Conservation (phyloP, 1,140 invertebrate genomes). For the Pissodes strobi region DNA sequence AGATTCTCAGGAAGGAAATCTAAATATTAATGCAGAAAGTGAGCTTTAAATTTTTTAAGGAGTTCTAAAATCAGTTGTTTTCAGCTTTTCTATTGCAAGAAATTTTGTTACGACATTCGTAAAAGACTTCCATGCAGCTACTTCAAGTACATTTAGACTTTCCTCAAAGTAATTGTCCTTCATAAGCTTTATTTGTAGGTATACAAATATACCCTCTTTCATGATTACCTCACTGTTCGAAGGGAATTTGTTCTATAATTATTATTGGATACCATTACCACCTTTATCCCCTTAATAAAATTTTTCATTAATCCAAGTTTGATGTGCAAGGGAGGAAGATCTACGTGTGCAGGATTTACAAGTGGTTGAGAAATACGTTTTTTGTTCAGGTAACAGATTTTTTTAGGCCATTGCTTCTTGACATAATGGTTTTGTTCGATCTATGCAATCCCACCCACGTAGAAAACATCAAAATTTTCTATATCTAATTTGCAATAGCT, state of each 20-base stretch:
- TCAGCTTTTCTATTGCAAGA: not conserved
- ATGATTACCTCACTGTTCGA: slow-evolving; percentile 40
- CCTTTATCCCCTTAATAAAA: slow-evolving; percentile 54
- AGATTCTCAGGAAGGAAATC: slow-evolving; percentile 47
- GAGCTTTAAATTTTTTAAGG: slow-evolving; percentile 40
- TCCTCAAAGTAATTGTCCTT: too few relatives aligned
- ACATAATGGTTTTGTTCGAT: too few relatives aligned
- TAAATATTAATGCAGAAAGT: slow-evolving; percentile 46
- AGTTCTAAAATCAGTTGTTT: not conserved
- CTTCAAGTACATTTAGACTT: too few relatives aligned
- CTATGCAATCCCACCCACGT: too few relatives aligned
- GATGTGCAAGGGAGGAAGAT: slow-evolving; percentile 51
- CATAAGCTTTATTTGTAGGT: slow-evolving; percentile 40
- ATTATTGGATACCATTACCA: slow-evolving; percentile 45
- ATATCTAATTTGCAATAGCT: too few relatives aligned
- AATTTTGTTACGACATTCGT: too few relatives aligned
- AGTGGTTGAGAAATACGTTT: too few relatives aligned
- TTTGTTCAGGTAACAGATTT: too few relatives aligned
- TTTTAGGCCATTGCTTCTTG: too few relatives aligned
- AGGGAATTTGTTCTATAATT: slow-evolving; percentile 31
- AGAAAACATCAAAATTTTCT: too few relatives aligned
- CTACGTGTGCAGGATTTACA: slow-evolving; percentile 29
- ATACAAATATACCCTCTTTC: slow-evolving; percentile 50
- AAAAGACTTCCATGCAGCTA: too few relatives aligned
- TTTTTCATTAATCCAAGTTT: slow-evolving; percentile 55